phyloP scores from a whole-genome alignment of 2,888 invertebrate species.

The Aquatica leii region DNA sequence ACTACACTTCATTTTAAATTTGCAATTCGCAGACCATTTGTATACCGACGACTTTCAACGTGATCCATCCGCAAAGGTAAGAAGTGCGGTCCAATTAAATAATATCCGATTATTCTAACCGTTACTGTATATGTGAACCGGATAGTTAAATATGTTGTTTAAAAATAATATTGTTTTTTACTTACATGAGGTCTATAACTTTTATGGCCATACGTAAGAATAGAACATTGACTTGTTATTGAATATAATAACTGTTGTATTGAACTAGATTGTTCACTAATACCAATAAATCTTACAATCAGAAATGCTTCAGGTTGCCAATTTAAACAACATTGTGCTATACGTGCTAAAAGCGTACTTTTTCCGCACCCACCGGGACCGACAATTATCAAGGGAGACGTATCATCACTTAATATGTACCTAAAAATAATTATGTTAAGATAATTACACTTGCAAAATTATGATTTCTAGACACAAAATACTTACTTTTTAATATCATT shows the following conservation, averaged over 20 bases:
- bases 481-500: conserved; percentile 73
- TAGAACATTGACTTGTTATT: conserved; percentile 77
- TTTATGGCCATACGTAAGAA: conserved; percentile 73
- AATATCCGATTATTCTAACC: too few species aligned
- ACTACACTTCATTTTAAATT: too few species aligned
- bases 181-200: conserved; percentile 70
- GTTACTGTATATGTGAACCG: too few species aligned
- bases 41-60: too few species aligned
- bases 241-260: conserved; percentile 77
- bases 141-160: too few species aligned
- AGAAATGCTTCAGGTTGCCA: conserved; percentile 69
- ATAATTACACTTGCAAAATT: background rate
- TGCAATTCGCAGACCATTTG: too few species aligned
- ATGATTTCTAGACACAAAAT: conserved; percentile 8
- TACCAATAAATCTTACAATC: conserved; percentile 69
- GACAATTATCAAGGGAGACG: conserved; percentile 74
- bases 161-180: too few species aligned
- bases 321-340: conserved; percentile 70
- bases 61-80: too few species aligned
- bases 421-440: conserved; percentile 57
- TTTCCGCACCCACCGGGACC: conserved; percentile 87
- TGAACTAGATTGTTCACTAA: conserved; percentile 72
- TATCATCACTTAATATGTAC: conserved; percentile 70
- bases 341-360: conserved; percentile 79
- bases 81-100: too few species aligned